Percentiles rank a stretch among this genome's conserved stretches.
Conservation (phyloP, 2,113 vertebrate genomes). For the Protobothrops mucrosquamatus region DNA sequence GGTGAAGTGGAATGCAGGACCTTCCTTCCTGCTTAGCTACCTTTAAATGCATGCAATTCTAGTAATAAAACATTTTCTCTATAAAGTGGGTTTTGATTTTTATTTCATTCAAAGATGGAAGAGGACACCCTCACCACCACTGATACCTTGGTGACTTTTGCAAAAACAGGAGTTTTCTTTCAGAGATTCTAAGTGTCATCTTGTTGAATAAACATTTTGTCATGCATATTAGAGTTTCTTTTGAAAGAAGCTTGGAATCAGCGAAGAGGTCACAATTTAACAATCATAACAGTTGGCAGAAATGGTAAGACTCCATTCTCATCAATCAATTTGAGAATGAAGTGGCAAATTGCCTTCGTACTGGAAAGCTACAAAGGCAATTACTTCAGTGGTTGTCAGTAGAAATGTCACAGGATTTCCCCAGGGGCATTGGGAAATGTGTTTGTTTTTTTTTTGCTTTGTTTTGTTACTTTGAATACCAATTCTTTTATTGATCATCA, state of each 20-base stretch:
- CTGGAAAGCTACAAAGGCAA: slow-evolving; percentile 68
- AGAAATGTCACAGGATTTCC: slow-evolving; percentile 67
- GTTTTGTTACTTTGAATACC: slow-evolving; percentile 68
- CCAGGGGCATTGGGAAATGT: slow-evolving; percentile 45
- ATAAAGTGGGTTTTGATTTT: not conserved
- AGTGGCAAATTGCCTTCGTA: slow-evolving; percentile 76
- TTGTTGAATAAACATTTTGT: slow-evolving; percentile 56
- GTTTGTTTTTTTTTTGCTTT: slow-evolving; percentile 28
- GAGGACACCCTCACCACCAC: not conserved
- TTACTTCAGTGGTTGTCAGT: slow-evolving; percentile 63
- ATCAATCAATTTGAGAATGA: slow-evolving; percentile 76
- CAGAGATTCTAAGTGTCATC: slow-evolving; percentile 55
- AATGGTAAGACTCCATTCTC: slow-evolving; percentile 60
- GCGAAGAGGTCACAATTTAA: slow-evolving; percentile 50
- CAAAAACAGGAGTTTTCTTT: slow-evolving; percentile 71
- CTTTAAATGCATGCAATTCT: not conserved
- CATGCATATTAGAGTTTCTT: slow-evolving; percentile 55
- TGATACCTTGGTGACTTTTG: slow-evolving; percentile 63
- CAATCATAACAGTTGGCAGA: slow-evolving; percentile 57
- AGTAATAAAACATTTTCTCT: slow-evolving; percentile 1
- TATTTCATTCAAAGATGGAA: not conserved
- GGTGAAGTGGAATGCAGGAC: too few relatives aligned
- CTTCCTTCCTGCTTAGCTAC: not conserved
- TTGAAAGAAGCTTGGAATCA: slow-evolving; percentile 46
- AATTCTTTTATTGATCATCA: slow-evolving; percentile 72